Base-by-base conservation (phyloP, 2,888 invertebrate species). In the Ypsolopha scabrella region DNA sequence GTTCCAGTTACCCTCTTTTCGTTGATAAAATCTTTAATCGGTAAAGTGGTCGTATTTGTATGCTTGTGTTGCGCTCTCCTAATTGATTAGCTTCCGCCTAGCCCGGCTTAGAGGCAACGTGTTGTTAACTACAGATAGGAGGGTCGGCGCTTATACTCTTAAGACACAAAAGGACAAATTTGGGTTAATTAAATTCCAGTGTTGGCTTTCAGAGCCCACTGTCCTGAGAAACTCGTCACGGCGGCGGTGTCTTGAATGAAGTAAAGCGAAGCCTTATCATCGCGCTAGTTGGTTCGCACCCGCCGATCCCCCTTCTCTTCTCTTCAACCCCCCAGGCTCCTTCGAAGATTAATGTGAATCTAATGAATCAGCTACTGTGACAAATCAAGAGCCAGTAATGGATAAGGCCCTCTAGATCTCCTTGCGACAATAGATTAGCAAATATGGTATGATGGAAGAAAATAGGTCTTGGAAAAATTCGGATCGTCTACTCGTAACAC, bases 281-380 rank as follows among this genome's bases (percentile, higher is more conserved):
- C 60, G 66, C 60, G 65, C 67, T 74, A 71, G 70, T 72, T 65
- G 63, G 67, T 58, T 58, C 56, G 57, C 58, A 55, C 54, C 51
- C 39, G 48, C 50, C 62, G 55, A 54, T 54, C 54, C 57, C 53
- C 57, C 57, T 56, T 55, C 57, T 48, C 53, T n/a, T 53, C 55
- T 57, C 57, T 55, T 64, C 55, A 57, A 51, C 55, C 50, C 33
- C 37, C 46, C 52, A 33, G 70, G 68, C 66, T 64, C 53, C 61
- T 41, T 34, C 59, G 61, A 77, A 80, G 80, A 80, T 79, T 79
- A 78, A 79, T 78, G 75, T 64, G 59, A 64, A 62, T 68, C 73
- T 80, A 81, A 80, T 81, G 78, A 81, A 80, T 81, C 79, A 79
- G 77, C 76, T 72, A 68, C 72, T 71, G 71, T 80, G 80, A 80